Evolutionary conservation across 2,888 invertebrate species (phyloP), one percentile per base, ranked within the genome.

Genomic region (Eupithecia tripunctaria): DNA sequence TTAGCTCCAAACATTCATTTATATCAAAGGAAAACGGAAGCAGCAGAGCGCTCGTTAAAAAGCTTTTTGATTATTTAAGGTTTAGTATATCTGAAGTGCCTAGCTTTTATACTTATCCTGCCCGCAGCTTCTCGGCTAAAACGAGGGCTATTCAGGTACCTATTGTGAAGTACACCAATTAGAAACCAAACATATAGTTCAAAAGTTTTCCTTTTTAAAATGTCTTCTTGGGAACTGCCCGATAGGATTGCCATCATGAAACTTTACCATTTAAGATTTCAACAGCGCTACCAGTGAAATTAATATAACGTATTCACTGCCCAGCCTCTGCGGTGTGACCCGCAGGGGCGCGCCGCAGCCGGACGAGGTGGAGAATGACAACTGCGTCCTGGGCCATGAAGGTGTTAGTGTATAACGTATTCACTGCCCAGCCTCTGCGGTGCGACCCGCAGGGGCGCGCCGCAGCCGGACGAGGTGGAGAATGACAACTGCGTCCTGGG

Each of bases 1-100:
- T 80, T 79, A 82, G 80, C 81, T 80, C 79, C 79, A 76, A 80
- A 79, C 73, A 76, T 79, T 67, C 74, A 81, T 80, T 51, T 73
- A 73, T 68, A 36, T 38, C 21, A n/a, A 64, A 64, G 36, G 38
- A 71, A 66, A 70, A 68, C 36, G 63, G 32, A 62, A 67, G 21
- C 38, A 38, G 21, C 14, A 25, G 32, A 63, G 36, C 29, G 64
- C 38, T 64, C n/a, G 38, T 64, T 41, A 64, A 64, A 62, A 64
- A 64, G 64, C 38, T 64, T 64, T 63, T 32, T 21, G 27, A 38
- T 32, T 36, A 62, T 63, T 63, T 32, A 29, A 60, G 60, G 18
- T n/a, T 63, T 63, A n/a, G 32, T 21, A 21, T 51, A 21, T 51
- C 3, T 51, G 10, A 51, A 21, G 47, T 10, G n/a, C n/a, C n/a